These are phyloP conservation scores for Porites divaricata DNA, from an alignment of 92 coral and sea anemone species.

Conservation along the genomic window DNA sequence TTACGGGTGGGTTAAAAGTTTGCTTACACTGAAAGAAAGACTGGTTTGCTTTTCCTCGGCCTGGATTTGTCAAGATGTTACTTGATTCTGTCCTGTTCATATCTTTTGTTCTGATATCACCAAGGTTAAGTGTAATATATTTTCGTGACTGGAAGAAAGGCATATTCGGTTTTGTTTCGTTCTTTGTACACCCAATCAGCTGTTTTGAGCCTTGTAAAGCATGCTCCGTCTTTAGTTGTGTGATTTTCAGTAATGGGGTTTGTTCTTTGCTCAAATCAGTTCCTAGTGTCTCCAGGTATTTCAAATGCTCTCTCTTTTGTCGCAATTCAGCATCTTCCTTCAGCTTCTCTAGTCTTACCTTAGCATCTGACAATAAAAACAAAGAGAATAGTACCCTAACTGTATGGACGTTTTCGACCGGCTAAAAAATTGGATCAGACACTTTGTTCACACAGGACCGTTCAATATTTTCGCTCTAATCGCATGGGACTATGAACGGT, in stretches of 20 bases:
- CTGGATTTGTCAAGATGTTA: constrained; percentile 1
- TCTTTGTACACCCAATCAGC: constrained; percentile 11
- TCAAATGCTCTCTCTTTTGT: constrained; percentile 87
- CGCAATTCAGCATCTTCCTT: constrained; percentile 84
- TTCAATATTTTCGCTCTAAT: too few species aligned
- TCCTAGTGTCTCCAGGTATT: constrained; percentile 43
- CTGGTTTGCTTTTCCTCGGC: constrained; percentile 19
- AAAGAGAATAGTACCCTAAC: not conserved
- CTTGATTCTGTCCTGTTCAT: not conserved
- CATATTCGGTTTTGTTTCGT: constrained; percentile 32
- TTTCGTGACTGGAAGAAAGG: constrained; percentile 84
- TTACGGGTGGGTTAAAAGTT: not conserved
- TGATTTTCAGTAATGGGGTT: constrained; percentile 70
- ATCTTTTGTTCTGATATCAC: not conserved
- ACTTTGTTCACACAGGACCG: too few species aligned
- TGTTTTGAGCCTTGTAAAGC: constrained; percentile 50
- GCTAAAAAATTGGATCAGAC: too few species aligned
- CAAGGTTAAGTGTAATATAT: not conserved
- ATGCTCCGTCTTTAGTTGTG: constrained; percentile 60
- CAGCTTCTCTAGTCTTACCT: constrained; percentile 77
- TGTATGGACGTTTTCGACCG: too few species aligned
- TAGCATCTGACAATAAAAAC: constrained; percentile 60
- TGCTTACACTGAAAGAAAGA: constrained; percentile 66
- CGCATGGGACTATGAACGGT: too few species aligned
- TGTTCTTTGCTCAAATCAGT: constrained; percentile 11